Percentiles rank a stretch among this genome's conserved stretches.
phyloP scores from a whole-genome alignment of 2,888 invertebrate species.

The Belgica antarctica region DNA sequence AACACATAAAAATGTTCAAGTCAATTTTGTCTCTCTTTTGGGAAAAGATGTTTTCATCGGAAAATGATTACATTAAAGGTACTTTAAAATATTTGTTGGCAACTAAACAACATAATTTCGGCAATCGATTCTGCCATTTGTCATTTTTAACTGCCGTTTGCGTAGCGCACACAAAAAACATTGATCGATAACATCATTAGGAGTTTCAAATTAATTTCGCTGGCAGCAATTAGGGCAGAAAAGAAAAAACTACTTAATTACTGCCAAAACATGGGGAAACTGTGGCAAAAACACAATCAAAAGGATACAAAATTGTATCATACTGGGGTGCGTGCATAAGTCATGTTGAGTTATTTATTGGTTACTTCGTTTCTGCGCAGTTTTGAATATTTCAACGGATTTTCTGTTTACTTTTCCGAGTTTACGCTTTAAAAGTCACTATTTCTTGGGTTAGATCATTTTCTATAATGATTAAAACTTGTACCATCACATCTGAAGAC shows the following conservation, averaged over 20 bases:
- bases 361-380: too few species aligned
- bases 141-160: conserved; percentile 28
- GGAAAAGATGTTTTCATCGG: neutral
- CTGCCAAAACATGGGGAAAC: too few species aligned
- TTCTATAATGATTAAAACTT: too few species aligned
- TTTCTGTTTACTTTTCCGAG: too few species aligned
- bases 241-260: conserved; percentile 11
- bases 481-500: too few species aligned
- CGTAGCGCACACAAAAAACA: neutral
- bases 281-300: too few species aligned
- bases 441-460: too few species aligned
- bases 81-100: conserved; percentile 28
- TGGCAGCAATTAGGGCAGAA: conserved; percentile 7
- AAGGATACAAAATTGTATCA: too few species aligned
- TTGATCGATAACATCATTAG: conserved; percentile 27
- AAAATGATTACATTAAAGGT: conserved; percentile 17
- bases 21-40: conserved; percentile 15
- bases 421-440: too few species aligned
- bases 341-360: too few species aligned
- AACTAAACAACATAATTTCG: conserved; percentile 8
- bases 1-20: conserved; percentile 27
- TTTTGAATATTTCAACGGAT: too few species aligned
- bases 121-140: conserved; percentile 26
- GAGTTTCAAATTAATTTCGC: neutral
- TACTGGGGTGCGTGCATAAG: too few species aligned